Base-by-base conservation (phyloP, 2,797 vertebrate species). In the Galagoides demidoff region DNA sequence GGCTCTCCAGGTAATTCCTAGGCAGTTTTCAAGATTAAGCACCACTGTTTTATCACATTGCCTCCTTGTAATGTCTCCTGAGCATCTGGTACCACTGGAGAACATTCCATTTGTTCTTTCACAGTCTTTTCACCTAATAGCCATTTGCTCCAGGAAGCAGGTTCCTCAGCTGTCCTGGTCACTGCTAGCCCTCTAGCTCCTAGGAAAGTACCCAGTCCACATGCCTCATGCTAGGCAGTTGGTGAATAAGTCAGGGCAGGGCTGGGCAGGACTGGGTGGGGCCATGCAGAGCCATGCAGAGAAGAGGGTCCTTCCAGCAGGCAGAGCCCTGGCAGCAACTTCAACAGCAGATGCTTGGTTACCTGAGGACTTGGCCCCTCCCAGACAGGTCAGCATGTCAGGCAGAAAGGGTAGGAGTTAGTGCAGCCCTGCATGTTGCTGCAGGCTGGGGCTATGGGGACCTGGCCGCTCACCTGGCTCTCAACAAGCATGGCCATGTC, bases 401-500 rank as follows among this genome's bases (percentile, higher is more conserved):
- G 91, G 95, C 88, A 94, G 77, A 97, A 96, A 96, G 55, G 90
- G 85, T 0, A 29, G 71, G 91, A 94, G 89, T 97, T 74, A 98
- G 89, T 64, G 84, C 45, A 49, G 89, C 83, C 93, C 83, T 7
- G n/a, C 64, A 45, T 84, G 88, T 66, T 34, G 82, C 95, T 29
- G 43, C 1, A 59, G 90, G 70, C 14, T 43, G 25, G 9, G 11
- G 59, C 22, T 7, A 22, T 2, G 1, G 61, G 45, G 70, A 1
- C 59, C 20, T 0, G 0, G 57, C 83, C 11, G 0, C 99, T 97
- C 98, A 99, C 99, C 99, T 99, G 99, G 98, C 99, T 99, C 98
- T 99, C 99, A 98, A 99, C 99, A 81, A 99, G 98, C 99, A 99
- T 99, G 96, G 99, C 99, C 99, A 99, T 99, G 98, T 99, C 99